phyloP scores from a whole-genome alignment of 2,888 invertebrate species.

The Kryphioiulus occultus region DNA sequence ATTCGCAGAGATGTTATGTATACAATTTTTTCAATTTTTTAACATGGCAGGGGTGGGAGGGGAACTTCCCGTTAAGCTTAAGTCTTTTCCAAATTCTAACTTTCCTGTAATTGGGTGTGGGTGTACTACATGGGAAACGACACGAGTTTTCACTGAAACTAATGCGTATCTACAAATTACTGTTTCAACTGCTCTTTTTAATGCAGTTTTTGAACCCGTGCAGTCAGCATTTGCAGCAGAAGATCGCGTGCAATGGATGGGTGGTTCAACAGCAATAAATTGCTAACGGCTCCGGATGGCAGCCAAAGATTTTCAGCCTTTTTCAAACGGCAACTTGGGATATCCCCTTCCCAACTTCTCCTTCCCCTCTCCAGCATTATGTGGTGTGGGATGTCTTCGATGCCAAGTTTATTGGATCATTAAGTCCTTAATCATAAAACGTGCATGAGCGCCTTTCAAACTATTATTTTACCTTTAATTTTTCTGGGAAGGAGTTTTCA shows the following conservation, averaged over 20 bases:
- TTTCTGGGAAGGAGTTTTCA: slow-evolving; percentile 17
- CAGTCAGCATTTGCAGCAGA: neutral
- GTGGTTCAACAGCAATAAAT: neutral
- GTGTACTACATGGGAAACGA: too few species aligned
- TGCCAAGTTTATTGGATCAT: slow-evolving; percentile 7
- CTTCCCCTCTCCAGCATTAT: neutral
- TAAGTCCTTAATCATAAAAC: slow-evolving; percentile 23
- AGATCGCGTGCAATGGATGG: neutral
- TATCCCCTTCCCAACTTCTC: neutral
- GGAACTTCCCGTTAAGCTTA: too few species aligned
- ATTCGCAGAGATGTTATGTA: too few species aligned
- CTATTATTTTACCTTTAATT: slow-evolving; percentile 23
- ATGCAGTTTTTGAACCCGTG: neutral
- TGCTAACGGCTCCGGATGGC: neutral
- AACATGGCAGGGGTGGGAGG: too few species aligned
- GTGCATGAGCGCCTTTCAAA: slow-evolving; percentile 9
- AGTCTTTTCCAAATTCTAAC: too few species aligned
- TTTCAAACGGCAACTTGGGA: neutral
- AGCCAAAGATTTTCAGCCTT: neutral
- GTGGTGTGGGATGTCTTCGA: neutral
- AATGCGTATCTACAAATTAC: too few species aligned
- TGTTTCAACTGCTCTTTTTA: too few species aligned
- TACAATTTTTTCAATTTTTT: too few species aligned
- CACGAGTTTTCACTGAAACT: too few species aligned
- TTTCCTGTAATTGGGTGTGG: too few species aligned